Percentiles rank a stretch among this genome's conserved stretches.
Evolutionary conservation across 2,113 vertebrate genomes (phyloP).

Genomic region (Pseudorhombus dupliciocellatus): DNA sequence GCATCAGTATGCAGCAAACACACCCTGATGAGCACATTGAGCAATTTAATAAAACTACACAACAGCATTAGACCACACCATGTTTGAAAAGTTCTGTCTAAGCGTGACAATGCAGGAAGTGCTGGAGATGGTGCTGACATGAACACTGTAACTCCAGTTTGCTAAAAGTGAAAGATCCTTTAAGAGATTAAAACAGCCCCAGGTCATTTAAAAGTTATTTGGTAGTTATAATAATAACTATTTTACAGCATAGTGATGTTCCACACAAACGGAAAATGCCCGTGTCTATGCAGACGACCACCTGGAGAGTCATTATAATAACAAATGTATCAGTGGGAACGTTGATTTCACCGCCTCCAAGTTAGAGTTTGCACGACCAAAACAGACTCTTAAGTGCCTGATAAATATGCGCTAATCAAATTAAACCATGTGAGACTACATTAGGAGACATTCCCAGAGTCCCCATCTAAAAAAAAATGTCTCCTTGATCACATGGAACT

Average conservation of each 20-base stretch:
- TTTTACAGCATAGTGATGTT: conserved; percentile 4
- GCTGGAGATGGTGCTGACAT: neutral
- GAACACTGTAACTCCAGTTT: conserved; percentile 20
- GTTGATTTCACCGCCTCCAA: neutral
- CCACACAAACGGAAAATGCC: conserved; percentile 2
- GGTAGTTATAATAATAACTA: conserved; percentile 8
- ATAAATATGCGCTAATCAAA: conserved; percentile 15
- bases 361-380: neutral
- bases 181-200: neutral
- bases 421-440: conserved; percentile 18
- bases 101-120: conserved; percentile 2
- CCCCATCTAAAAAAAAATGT: conserved; percentile 11
- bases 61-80: conserved; percentile 7
- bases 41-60: conserved; percentile 9
- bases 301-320: neutral
- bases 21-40: conserved; percentile 19
- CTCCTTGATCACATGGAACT: conserved; percentile 40
- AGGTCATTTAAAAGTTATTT: conserved; percentile 24
- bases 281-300: conserved; percentile 6
- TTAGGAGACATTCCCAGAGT: conserved; percentile 60
- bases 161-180: conserved; percentile 10
- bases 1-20: conserved; percentile 56
- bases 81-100: conserved; percentile 11
- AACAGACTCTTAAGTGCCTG: neutral
- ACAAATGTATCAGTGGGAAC: neutral